Evolutionary conservation across 53 echinoderm and acorn worm genomes (phyloP), one percentile per base, ranked within the genome.

Genomic region (Zoroaster sp.): DNA sequence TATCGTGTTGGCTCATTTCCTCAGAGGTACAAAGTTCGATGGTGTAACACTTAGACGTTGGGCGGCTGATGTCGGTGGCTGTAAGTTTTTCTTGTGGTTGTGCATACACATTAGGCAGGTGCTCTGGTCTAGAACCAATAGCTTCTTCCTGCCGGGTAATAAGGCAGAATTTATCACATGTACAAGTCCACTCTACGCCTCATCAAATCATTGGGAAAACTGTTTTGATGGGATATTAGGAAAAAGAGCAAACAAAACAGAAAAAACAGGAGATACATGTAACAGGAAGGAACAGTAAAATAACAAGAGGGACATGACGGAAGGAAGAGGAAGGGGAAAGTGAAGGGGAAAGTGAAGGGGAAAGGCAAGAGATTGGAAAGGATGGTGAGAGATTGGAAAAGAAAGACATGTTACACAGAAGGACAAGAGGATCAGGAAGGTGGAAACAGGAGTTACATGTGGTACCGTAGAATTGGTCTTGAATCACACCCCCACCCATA

Each of bases 21-120:
- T 79, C 38, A 15, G 7, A 15, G 63, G 79, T 79, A 63, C 79
- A 79, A 79, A 79, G 63, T 79, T 79, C 79, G 39, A 79, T 18
- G 63, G 79, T 55, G 79, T 55, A 63, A 79, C 79, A 79, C 79
- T 79, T 63, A 79, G 79, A 79, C 20, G 79, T 79, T 79, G 79
- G 79, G 39, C 79, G 55, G 79, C 79, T 63, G 79, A 79, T 54
- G 79, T 59, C 59, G 38, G 79, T 21, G 23, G 63, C 79, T 59
- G 35, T 38, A 63, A 79, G 79, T 79, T 33, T 59, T 79, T 59
- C 79, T 35, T 17, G 1, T 63, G 79, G 79, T 79, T 79, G 79
- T 63, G 79, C 79, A 79, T 39, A 79, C 79, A 79, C 79, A 79
- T 79, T 79, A 79, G 79, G 59, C 79, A 79, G 79, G 79, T 79